Conservation (phyloP, 2,113 vertebrate genomes). For the Callionymus lyra region DNA sequence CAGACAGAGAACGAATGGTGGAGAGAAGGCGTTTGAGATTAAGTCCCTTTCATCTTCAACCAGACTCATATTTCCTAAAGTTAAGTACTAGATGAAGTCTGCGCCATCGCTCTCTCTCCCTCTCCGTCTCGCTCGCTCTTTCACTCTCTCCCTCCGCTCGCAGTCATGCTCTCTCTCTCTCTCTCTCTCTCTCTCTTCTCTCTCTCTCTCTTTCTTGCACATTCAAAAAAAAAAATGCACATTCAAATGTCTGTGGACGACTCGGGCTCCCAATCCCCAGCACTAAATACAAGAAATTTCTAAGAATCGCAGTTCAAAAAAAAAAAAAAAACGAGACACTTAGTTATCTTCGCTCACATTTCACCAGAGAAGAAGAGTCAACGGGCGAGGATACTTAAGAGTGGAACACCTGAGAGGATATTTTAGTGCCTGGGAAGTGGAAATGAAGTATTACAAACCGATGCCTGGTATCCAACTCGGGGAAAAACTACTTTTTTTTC, state of each 20-base stretch:
- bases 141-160: slow-evolving; percentile 18
- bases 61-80: slow-evolving; percentile 65
- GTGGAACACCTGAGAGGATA: slow-evolving; percentile 27
- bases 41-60: slow-evolving; percentile 71
- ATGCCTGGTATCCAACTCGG: slow-evolving; percentile 9
- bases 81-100: slow-evolving; percentile 60
- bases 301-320: slow-evolving; percentile 66
- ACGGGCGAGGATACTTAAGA: slow-evolving; percentile 25
- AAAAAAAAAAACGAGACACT: slow-evolving; percentile 60
- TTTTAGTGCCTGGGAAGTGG: slow-evolving; percentile 14
- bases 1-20: slow-evolving; percentile 35
- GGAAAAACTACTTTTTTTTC: slow-evolving; percentile 13
- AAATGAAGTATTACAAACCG: slow-evolving; percentile 14
- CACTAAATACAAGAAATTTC: slow-evolving; percentile 62
- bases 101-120: slow-evolving; percentile 42
- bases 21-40: slow-evolving; percentile 58
- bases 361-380: slow-evolving; percentile 41
- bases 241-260: slow-evolving; percentile 60
- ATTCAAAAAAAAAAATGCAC: slow-evolving; percentile 53
- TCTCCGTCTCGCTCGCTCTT: slow-evolving; percentile 34
- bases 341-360: slow-evolving; percentile 45
- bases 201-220: slow-evolving; percentile 24
- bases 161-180: slow-evolving; percentile 10
- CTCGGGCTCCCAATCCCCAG: slow-evolving; percentile 59
- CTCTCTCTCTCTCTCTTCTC: slow-evolving; percentile 31